Base-by-base conservation (phyloP, 2,888 invertebrate genomes). In the Graphium colonna region DNA sequence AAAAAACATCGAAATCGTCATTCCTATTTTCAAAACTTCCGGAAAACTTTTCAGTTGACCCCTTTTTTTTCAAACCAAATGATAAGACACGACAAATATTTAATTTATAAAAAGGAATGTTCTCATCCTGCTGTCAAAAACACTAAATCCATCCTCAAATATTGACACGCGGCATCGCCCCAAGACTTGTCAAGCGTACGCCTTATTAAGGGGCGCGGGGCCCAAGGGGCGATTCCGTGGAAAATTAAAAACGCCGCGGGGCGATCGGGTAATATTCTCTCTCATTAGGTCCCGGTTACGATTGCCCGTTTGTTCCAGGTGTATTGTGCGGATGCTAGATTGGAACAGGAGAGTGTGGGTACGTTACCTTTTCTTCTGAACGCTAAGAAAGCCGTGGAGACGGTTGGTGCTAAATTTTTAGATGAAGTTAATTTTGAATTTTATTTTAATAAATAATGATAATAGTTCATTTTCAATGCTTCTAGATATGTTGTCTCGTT, bases 171-270 rank as follows among this genome's bases (percentile, higher is more conserved):
- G 7, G 5, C 38, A 18, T 10, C 28, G 1, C 33, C 16, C 45
- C 18, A 39, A 53, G 53, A 53, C 39, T 28, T 28, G 42, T 47
- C 43, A 49, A 46, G 51, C 18, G 31, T 39, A 16, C 49, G 53
- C 50, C 43, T 41, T 55, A 41, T 53, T 53, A 53, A 50, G 52
- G 44, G 45, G 40, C 26, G 31, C 54, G 49, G 48, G 33, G 38
- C 60, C 56, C 61, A 59, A 51, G 41, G 51, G 84, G 83, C 85
- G 88, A 88, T 89, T 76, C 73, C 61, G 68, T 65, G 81, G 88
- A 69, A 90, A 90, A 90, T 90, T 90, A 90, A 90, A 90, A 90
- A 82, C 74, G 86, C 90, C 85, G 58, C 61, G 58, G 84, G 90
- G 71, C 77, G 73, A 88, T 88, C 76, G 81, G 73, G 86, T 86